Percentiles rank a stretch among this genome's conserved stretches.
phyloP scores from a whole-genome alignment of 53 echinoderm and acorn worm species.

The Crossaster papposus region DNA sequence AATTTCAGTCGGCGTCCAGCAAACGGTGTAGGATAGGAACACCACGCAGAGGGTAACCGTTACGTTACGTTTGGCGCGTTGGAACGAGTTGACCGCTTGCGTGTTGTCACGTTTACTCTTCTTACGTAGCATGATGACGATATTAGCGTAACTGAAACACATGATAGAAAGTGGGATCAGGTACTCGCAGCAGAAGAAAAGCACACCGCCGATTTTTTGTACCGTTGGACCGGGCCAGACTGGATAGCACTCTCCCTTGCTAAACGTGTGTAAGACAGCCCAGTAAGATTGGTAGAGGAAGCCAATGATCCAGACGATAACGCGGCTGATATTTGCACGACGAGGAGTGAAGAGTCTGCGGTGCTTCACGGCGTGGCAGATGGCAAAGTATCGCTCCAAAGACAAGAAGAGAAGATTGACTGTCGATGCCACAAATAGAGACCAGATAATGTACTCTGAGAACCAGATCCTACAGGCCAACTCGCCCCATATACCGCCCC shows the following conservation, averaged over 20 bases:
- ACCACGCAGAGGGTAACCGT: conserved; percentile 79
- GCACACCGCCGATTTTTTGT: conserved; percentile 65
- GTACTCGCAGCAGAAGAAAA: conserved; percentile 80
- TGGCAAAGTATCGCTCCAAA: conserved; percentile 83
- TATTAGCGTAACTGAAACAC: conserved; percentile 81
- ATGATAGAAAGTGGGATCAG: conserved; percentile 75
- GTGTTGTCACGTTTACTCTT: conserved; percentile 70
- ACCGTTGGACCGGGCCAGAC: conserved; percentile 65
- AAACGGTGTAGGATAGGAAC: conserved; percentile 75
- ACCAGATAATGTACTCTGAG: conserved; percentile 86
- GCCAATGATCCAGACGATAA: conserved; percentile 74
- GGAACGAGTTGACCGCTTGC: conserved; percentile 69
- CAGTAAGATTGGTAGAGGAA: conserved; percentile 80
- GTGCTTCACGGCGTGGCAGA: conserved; percentile 78
- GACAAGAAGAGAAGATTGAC: conserved; percentile 82
- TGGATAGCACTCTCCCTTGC: conserved; percentile 53
- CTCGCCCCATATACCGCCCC: conserved; percentile 54
- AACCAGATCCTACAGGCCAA: conserved; percentile 81
- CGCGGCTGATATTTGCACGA: conserved; percentile 71
- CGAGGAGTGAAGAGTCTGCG: conserved; percentile 77
- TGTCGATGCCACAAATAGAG: conserved; percentile 80
- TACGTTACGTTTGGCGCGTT: conserved; percentile 81
- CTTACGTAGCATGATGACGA: conserved; percentile 77
- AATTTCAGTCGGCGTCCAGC: conserved; percentile 85
- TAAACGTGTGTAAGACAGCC: conserved; percentile 60